A percentile compares a stretch with the other conserved stretches of the same genome.
These are phyloP conservation scores for Mesodorylaimus sp. DNA, from an alignment of 2,888 invertebrate species.

Conservation along the genomic window DNA sequence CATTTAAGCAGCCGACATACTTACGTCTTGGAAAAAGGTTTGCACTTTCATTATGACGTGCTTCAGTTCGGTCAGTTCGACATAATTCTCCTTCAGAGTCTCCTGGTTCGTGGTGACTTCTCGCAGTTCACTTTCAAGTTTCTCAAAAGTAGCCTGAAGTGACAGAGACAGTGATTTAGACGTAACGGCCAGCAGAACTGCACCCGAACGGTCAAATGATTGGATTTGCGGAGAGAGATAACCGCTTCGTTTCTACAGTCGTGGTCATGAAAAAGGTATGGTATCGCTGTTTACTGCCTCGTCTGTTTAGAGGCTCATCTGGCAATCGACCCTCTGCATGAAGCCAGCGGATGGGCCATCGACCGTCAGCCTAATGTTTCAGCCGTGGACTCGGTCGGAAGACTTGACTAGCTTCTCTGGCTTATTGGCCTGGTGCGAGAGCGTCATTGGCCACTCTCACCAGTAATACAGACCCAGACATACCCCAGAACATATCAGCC, in stretches of 20 bases:
- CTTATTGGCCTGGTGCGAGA: too few relatives aligned
- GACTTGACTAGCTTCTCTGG: too few relatives aligned
- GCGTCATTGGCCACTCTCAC: too few relatives aligned
- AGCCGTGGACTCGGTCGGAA: too few relatives aligned
- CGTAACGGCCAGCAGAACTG: background rate
- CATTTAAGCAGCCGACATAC: too few relatives aligned
- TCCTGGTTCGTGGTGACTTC: slow-evolving; percentile 96
- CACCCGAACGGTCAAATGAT: background rate
- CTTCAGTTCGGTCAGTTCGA: slow-evolving; percentile 80
- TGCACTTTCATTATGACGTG: slow-evolving; percentile 86
- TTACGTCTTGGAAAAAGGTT: slow-evolving; percentile 77
- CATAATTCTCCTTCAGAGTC: slow-evolving; percentile 74
- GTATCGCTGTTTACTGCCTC: too few relatives aligned
- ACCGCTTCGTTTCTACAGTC: background rate
- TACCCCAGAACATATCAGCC: background rate
- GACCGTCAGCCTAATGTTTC: too few relatives aligned
- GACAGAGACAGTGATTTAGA: background rate
- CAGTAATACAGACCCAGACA: background rate
- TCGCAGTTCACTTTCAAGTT: slow-evolving; percentile 76
- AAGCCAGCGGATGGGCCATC: too few relatives aligned
- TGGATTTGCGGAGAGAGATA: background rate
- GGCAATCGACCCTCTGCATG: too few relatives aligned
- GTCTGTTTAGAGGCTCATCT: too few relatives aligned
- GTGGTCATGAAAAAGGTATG: too few relatives aligned
- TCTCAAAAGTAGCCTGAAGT: slow-evolving; percentile 53